Conservation (phyloP, 2,888 invertebrate genomes). For the Cerceris ruficornis region DNA sequence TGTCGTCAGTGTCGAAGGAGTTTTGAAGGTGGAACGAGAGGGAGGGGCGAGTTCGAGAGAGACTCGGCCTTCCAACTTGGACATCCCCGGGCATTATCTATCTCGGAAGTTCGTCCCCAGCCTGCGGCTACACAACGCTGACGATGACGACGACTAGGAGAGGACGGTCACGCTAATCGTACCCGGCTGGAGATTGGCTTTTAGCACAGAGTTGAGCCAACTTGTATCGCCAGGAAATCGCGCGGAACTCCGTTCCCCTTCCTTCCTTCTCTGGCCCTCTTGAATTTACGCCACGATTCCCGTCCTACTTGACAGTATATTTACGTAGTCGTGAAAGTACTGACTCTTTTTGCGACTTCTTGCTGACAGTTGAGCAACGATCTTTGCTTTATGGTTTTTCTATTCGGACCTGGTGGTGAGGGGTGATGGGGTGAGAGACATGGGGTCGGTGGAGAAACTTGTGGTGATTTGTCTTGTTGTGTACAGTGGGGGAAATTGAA, state of each 20-base stretch:
- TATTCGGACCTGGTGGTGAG: too few species aligned
- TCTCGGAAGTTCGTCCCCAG: slow-evolving; percentile 71
- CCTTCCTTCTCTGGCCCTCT: background rate
- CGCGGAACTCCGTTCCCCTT: background rate
- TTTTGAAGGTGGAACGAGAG: slow-evolving; percentile 19
- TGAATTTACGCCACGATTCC: slow-evolving; percentile 46
- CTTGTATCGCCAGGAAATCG: slow-evolving; percentile 61
- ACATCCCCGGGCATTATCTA: slow-evolving; percentile 73
- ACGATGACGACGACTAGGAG: slow-evolving; percentile 56
- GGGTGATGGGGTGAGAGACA: too few species aligned
- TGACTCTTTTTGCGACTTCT: too few species aligned
- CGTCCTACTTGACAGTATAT: background rate
- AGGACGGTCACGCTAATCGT: slow-evolving; percentile 75
- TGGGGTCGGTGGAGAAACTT: too few species aligned
- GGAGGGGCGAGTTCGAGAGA: slow-evolving; percentile 14
- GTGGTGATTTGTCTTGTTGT: too few species aligned
- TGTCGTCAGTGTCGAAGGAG: slow-evolving; percentile 22
- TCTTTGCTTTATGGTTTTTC: too few species aligned
- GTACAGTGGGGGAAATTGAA: too few species aligned
- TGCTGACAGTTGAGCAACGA: too few species aligned
- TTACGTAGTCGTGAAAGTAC: background rate
- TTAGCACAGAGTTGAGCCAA: slow-evolving; percentile 71
- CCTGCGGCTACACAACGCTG: slow-evolving; percentile 40
- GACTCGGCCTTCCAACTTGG: slow-evolving; percentile 66
- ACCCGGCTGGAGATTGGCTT: slow-evolving; percentile 73